Conservation (phyloP, 2,888 invertebrate genomes). For the Glaucopsyche alexis region DNA sequence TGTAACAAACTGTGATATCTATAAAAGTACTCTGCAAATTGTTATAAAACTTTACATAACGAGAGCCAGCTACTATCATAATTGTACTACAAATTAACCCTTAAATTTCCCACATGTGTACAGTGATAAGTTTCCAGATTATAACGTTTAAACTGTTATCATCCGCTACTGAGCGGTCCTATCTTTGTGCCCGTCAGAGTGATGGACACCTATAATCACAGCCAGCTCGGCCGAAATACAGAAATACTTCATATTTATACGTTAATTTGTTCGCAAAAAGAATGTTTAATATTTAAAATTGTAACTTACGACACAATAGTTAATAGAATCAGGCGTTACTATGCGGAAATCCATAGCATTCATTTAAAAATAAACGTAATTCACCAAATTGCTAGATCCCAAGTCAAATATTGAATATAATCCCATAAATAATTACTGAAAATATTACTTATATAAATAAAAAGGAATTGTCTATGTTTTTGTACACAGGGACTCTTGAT, state of each 20-base stretch:
- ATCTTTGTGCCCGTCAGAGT: constrained; percentile 12
- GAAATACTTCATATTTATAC: constrained; percentile 10
- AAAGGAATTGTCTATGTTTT: too few relatives aligned
- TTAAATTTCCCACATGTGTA: background rate
- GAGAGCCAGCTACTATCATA: background rate
- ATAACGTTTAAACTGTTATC: constrained; percentile 11
- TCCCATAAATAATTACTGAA: too few relatives aligned
- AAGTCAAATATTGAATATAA: too few relatives aligned
- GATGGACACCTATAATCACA: constrained; percentile 11
- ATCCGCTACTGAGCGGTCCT: background rate
- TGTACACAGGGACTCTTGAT: too few relatives aligned
- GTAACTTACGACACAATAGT: background rate
- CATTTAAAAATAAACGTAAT: too few relatives aligned
- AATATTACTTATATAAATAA: too few relatives aligned
- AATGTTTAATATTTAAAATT: constrained; percentile 19
- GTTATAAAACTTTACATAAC: background rate
- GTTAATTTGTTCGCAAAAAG: background rate
- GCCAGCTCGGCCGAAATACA: constrained; percentile 7
- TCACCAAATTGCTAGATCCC: too few relatives aligned
- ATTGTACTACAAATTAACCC: constrained; percentile 1
- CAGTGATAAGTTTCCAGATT: constrained; percentile 6
- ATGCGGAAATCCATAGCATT: too few relatives aligned
- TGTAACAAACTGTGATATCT: too few relatives aligned
- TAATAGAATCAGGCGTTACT: too few relatives aligned
- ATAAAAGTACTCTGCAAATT: too few relatives aligned